phyloP scores from a whole-genome alignment of 2,113 vertebrate species.

The Dissostichus mawsoni region DNA sequence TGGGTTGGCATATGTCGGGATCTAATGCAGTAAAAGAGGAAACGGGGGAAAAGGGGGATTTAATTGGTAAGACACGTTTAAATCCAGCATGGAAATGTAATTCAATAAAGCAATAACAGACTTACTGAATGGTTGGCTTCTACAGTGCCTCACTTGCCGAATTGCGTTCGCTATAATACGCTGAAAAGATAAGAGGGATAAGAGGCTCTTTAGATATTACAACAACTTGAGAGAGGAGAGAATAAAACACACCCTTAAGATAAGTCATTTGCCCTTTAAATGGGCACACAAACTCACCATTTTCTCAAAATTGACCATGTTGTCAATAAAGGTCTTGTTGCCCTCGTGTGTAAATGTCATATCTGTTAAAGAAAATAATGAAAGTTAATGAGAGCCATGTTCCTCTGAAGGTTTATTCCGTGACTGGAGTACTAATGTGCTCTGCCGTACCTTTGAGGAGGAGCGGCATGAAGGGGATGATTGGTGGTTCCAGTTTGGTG shows the following conservation, averaged over 20 bases:
- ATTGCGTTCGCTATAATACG: constrained; percentile 96
- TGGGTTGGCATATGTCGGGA: constrained; percentile 92
- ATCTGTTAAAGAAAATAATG: constrained; percentile 85
- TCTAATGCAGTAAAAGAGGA: constrained; percentile 79
- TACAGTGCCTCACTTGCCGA: constrained; percentile 93
- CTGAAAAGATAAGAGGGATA: constrained; percentile 77
- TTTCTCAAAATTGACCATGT: constrained; percentile 98
- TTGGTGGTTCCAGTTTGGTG: constrained; percentile 95
- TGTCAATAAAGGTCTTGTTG: constrained; percentile 97
- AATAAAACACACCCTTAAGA: not conserved
- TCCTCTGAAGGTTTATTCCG: not conserved
- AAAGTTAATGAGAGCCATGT: not conserved
- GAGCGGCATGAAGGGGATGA: constrained; percentile 98
- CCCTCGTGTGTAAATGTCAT: constrained; percentile 99
- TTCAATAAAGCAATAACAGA: constrained; percentile 26
- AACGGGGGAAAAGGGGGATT: constrained; percentile 33
- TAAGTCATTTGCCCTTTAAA: not conserved
- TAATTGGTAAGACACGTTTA: not conserved
- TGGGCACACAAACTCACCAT: constrained; percentile 88
- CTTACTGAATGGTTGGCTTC: constrained; percentile 98
- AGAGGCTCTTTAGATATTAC: not conserved
- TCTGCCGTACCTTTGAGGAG: constrained; percentile 93
- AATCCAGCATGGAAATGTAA: not conserved
- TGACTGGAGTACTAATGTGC: not conserved
- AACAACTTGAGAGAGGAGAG: not conserved